These are phyloP conservation scores for Pedionomus torquatus DNA, from an alignment of 2,113 vertebrate genomes.

Conservation along the genomic window DNA sequence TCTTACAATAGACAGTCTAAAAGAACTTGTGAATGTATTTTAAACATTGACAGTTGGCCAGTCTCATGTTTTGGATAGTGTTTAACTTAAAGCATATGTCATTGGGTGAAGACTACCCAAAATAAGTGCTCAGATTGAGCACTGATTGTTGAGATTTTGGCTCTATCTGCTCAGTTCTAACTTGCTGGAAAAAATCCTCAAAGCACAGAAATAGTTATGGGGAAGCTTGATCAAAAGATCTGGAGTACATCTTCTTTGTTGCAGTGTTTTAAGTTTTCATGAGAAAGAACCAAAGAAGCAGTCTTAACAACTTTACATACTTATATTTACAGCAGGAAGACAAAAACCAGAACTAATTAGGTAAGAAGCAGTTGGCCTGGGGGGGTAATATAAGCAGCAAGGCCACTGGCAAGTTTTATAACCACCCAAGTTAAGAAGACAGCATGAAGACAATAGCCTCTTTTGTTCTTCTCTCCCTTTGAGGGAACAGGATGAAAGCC, in stretches of 20 bases:
- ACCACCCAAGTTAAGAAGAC: neutral
- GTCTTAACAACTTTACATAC: neutral
- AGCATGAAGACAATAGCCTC: neutral
- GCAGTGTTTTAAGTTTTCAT: neutral
- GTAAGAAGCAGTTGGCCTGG: neutral
- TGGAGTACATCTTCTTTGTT: neutral
- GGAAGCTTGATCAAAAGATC: neutral
- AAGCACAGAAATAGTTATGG: neutral
- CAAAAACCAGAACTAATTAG: neutral
- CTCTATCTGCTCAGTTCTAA: neutral
- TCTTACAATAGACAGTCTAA: neutral
- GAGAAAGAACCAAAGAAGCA: neutral
- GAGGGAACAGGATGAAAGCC: neutral
- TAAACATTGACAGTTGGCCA: neutral
- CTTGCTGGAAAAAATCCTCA: neutral
- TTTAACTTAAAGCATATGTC: neutral
- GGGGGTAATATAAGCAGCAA: neutral
- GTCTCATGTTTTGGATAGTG: neutral
- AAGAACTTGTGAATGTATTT: neutral
- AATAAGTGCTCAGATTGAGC: neutral
- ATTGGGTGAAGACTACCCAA: neutral
- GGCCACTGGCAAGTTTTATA: neutral
- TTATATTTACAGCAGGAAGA: neutral
- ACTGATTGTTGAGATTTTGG: neutral
- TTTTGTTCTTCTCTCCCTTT: neutral